These are phyloP conservation scores for Ceryle rudis DNA, from an alignment of 2,797 vertebrate species.

Conservation along the genomic window DNA sequence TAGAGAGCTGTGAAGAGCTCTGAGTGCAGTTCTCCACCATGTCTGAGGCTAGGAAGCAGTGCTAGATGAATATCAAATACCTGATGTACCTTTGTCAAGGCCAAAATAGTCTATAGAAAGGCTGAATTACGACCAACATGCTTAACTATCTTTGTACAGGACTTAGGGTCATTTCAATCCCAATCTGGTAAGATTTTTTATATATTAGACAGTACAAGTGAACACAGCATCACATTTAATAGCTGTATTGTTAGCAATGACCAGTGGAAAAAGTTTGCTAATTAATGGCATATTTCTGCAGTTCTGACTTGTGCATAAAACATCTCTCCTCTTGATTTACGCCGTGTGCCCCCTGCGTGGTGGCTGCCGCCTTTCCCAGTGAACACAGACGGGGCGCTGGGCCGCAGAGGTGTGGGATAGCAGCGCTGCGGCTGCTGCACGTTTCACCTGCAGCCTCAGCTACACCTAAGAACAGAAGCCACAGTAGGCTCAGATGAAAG, in stretches of 20 bases:
- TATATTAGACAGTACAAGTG: neutral
- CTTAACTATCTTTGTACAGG: neutral
- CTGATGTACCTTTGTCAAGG: neutral
- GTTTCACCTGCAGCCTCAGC: neutral
- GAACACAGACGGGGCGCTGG: neutral
- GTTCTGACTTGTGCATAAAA: neutral
- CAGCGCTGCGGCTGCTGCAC: neutral
- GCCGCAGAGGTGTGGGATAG: neutral
- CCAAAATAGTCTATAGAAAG: neutral
- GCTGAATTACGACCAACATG: neutral
- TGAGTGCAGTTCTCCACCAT: neutral
- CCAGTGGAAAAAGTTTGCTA: neutral
- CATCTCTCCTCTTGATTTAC: neutral
- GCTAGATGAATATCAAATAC: neutral
- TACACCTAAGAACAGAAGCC: neutral
- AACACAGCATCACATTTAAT: neutral
- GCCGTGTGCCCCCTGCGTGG: accelerated
- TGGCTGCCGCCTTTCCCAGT: neutral
- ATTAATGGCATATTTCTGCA: neutral
- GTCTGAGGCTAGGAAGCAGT: neutral
- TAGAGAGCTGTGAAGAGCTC: neutral
- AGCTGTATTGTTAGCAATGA: neutral
- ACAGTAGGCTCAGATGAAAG: neutral
- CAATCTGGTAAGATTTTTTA: neutral
- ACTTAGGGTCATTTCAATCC: neutral